Evolutionary conservation across 1,140 invertebrate species (phyloP).

Genomic region (Piezodorus guildinii): DNA sequence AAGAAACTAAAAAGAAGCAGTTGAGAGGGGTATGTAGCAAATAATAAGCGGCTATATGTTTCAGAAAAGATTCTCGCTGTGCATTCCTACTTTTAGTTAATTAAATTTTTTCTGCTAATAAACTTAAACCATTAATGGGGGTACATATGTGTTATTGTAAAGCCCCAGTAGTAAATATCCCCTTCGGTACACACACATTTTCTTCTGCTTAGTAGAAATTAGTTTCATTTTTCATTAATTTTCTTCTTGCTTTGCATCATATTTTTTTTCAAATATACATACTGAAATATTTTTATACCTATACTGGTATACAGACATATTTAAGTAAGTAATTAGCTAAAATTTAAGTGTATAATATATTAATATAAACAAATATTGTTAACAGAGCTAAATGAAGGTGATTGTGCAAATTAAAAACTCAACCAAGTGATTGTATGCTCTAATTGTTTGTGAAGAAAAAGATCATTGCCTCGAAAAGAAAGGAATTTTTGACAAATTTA

Average conservation of each 20-base stretch:
- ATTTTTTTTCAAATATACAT: neutral
- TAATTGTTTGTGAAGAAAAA: neutral
- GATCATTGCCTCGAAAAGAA: slow-evolving; percentile 8
- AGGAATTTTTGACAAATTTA: neutral
- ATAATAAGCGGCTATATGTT: slow-evolving; percentile 34
- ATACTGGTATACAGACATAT: neutral
- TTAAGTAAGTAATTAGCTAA: neutral
- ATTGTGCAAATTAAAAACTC: slow-evolving; percentile 9
- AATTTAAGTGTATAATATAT: neutral
- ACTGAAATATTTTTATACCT: neutral
- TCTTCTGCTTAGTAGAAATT: too few relatives aligned
- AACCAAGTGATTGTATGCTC: slow-evolving; percentile 12
- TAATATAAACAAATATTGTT: slow-evolving; percentile 7
- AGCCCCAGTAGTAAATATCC: too few relatives aligned
- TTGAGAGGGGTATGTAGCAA: slow-evolving; percentile 9
- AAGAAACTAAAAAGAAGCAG: slow-evolving; percentile 3
- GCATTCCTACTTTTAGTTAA: slow-evolving; percentile 16
- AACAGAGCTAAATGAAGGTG: slow-evolving; percentile 8
- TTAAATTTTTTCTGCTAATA: slow-evolving; percentile 3
- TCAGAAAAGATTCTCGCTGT: slow-evolving; percentile 48
- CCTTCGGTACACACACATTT: too few relatives aligned
- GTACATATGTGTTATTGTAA: too few relatives aligned
- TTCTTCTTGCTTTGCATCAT: neutral
- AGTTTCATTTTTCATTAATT: too few relatives aligned
- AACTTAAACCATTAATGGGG: too few relatives aligned